Percentiles rank a stretch among this genome's conserved stretches.
These are phyloP conservation scores for Lymantria dispar DNA, from an alignment of 2,888 invertebrate genomes.

Conservation along the genomic window DNA sequence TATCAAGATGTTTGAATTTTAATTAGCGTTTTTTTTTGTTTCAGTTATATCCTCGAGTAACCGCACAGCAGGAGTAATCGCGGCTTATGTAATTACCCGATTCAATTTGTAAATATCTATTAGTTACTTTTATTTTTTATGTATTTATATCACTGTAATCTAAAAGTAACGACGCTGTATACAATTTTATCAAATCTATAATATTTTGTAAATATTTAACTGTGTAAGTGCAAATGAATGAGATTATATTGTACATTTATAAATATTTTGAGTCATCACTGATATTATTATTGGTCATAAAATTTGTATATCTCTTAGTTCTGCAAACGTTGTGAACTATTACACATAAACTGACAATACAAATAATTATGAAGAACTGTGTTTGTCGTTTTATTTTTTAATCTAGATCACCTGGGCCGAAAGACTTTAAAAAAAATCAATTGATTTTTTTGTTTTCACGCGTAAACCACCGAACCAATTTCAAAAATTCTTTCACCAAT, in stretches of 20 bases:
- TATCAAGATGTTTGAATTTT: too few species aligned
- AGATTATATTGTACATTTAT: slow-evolving; percentile 83
- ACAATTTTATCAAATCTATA: slow-evolving; percentile 77
- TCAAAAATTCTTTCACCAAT: too few species aligned
- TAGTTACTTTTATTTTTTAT: slow-evolving; percentile 76
- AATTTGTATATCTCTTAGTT: slow-evolving; percentile 77
- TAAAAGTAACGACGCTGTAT: slow-evolving; percentile 75
- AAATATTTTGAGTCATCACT: slow-evolving; percentile 76
- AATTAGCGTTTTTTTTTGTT: slow-evolving; percentile 41
- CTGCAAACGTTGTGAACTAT: slow-evolving; percentile 79
- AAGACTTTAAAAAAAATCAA: too few species aligned
- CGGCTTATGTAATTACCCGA: slow-evolving; percentile 60
- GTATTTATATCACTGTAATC: slow-evolving; percentile 79
- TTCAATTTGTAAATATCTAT: slow-evolving; percentile 71
- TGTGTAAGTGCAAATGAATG: slow-evolving; percentile 72
- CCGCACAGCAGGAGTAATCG: slow-evolving; percentile 76
- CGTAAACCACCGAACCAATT: too few species aligned
- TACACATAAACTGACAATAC: slow-evolving; percentile 81
- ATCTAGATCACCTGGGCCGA: too few species aligned
- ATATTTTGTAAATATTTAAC: slow-evolving; percentile 82
- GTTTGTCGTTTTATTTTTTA: slow-evolving; percentile 24
- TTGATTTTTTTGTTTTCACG: too few species aligned
- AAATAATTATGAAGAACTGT: slow-evolving; percentile 64
- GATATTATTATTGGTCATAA: slow-evolving; percentile 64
- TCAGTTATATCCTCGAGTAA: slow-evolving; percentile 85